Conservation (phyloP, 2,888 invertebrate species). For the Syrista parreyssii region DNA sequence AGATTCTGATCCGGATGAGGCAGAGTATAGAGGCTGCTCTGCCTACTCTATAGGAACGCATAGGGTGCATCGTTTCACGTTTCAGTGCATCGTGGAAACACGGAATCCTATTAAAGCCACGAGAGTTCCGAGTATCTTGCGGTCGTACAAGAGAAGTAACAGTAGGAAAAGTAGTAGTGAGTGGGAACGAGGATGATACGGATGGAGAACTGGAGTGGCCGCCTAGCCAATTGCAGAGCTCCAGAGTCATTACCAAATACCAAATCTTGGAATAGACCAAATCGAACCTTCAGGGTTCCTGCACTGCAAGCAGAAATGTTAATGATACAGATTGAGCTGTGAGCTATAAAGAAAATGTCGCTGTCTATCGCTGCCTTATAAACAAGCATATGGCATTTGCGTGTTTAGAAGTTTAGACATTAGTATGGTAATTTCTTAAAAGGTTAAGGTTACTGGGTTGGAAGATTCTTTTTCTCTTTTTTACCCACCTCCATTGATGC, state of each 20-base stretch:
- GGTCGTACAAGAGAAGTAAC: neutral
- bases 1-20: neutral
- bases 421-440: neutral
- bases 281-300: neutral
- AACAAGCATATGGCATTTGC: neutral
- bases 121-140: neutral
- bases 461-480: neutral
- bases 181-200: neutral
- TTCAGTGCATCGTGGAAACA: neutral
- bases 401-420: neutral
- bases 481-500: neutral
- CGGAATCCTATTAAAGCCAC: neutral
- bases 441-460: neutral
- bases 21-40: neutral
- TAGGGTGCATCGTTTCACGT: neutral
- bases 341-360: neutral
- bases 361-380: neutral
- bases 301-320: neutral
- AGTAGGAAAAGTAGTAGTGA: neutral
- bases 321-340: neutral
- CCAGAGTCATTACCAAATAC: neutral
- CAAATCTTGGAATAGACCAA: neutral
- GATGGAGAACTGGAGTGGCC: neutral
- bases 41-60: neutral
- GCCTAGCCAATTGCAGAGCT: neutral